Evolutionary conservation across 2,113 vertebrate species (phyloP).

Genomic region (Brienomyrus longianalis): DNA sequence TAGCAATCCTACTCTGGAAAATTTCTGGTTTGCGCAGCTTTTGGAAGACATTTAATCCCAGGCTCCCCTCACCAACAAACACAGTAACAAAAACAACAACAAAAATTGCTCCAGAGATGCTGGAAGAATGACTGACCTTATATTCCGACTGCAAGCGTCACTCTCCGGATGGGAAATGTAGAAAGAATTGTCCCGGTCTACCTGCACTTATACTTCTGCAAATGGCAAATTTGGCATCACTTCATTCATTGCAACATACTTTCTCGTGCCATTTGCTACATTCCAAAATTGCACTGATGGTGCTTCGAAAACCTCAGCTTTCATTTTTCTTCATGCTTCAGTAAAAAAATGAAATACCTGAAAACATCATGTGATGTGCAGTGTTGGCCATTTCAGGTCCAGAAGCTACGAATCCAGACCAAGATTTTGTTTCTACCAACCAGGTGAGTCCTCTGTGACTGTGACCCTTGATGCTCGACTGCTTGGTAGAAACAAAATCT

Average conservation of each 20-base stretch:
- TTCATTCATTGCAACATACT: not conserved
- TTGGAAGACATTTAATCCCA: slow-evolving; percentile 46
- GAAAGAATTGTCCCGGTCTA: not conserved
- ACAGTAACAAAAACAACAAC: not conserved
- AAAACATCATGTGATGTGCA: not conserved
- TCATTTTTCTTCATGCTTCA: not conserved
- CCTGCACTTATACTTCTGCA: not conserved
- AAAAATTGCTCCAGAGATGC: not conserved
- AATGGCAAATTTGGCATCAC: not conserved
- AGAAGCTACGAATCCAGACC: too few relatives aligned
- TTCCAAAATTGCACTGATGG: slow-evolving; percentile 29
- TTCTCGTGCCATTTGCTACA: slow-evolving; percentile 36
- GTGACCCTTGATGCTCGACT: too few relatives aligned
- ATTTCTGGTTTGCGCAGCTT: slow-evolving; percentile 52
- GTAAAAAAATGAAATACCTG: not conserved
- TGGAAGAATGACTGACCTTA: not conserved
- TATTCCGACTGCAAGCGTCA: not conserved
- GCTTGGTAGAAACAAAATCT: too few relatives aligned
- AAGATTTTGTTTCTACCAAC: too few relatives aligned
- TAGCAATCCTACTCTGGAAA: not conserved
- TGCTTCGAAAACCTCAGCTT: not conserved
- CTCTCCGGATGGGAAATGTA: not conserved
- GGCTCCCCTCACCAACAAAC: not conserved
- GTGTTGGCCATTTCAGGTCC: not conserved
- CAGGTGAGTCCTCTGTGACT: too few relatives aligned